Base-by-base conservation (phyloP, 2,888 invertebrate genomes). In the Arge pagana region DNA sequence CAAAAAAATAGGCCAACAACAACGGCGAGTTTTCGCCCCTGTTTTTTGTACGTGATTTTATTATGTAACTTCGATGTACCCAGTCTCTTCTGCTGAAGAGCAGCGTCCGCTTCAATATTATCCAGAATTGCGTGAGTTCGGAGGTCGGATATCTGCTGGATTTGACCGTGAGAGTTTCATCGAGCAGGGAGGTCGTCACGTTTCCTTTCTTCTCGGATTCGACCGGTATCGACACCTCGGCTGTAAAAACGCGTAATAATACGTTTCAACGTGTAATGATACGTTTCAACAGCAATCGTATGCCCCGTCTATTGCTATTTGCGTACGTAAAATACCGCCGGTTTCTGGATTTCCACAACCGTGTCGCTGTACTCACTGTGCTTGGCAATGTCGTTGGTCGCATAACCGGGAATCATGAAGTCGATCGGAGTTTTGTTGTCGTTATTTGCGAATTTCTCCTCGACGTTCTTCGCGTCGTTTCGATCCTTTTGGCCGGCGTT, bases 71-170 rank as follows among this genome's bases (percentile, higher is more conserved):
- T 70, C 80, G n/a, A n/a, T n/a, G 79, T 77, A 93, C 93, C 93
- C 93, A 93, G 81, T 93, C 93, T 71, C 93, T 81, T 70, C 88
- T 82, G 67, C 92, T 93, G 81, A 93, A 93, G 6, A 93, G 81
- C 57, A 93, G 72, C 0, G 93, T 90, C 65, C 93, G 80, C 68
- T 89, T 90, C 54, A 96, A 82, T 49, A 97, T 89, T 48, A 96
- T 88, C 83, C 90, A 88, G 75, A 94, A 94, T 77, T 94, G 93
- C 59, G 83, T 84, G 26, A 86, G 79, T 68, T 92, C 91, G 0
- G 90, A 88, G 0, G 86, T 91, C n/a, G 91, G 89, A 75, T 93
- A 93, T 45, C 92, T 82, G 23, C 83, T 83, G 4, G 89, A 88
- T 0, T 86, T 85, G 4, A 81, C 77, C 0, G 81, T 81, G 28